phyloP scores from a whole-genome alignment of 2,888 invertebrate species.

The Ectemnius continuus region DNA sequence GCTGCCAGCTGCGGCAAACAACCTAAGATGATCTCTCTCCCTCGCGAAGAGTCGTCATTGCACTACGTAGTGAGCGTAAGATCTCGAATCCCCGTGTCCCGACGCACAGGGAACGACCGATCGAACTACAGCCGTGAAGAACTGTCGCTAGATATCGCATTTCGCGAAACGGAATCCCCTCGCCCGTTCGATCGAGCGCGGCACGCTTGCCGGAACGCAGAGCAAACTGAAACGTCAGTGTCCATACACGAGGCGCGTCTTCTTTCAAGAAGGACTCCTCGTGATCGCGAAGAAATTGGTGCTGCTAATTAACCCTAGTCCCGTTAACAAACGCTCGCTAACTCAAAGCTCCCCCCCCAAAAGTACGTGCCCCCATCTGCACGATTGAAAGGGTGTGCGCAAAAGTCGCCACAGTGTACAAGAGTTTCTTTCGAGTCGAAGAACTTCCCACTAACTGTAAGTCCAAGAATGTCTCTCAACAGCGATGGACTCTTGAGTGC shows the following conservation, averaged over 20 bases:
- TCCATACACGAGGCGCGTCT: neutral
- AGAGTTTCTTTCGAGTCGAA: too few species aligned
- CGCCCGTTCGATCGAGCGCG: neutral
- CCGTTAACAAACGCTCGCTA: too few species aligned
- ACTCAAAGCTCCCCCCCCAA: too few species aligned
- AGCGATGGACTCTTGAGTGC: neutral
- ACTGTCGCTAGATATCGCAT: neutral
- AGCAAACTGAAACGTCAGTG: neutral
- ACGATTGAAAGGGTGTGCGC: too few species aligned
- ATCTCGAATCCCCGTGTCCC: too few species aligned
- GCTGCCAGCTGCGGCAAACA: neutral
- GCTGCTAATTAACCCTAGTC: too few species aligned
- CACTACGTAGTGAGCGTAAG: conserved; percentile 4
- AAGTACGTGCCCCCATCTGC: too few species aligned
- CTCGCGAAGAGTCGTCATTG: neutral
- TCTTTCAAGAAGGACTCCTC: neutral
- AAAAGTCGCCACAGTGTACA: too few species aligned
- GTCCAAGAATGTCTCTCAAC: neutral
- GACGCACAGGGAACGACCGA: neutral
- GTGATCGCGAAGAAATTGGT: too few species aligned
- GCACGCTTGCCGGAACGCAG: neutral
- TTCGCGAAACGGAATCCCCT: neutral
- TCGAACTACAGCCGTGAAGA: neutral
- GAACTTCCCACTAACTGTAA: too few species aligned
- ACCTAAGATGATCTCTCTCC: neutral